phyloP scores from a whole-genome alignment of 2,113 vertebrate genomes.

The Paraplagusia blochii region DNA sequence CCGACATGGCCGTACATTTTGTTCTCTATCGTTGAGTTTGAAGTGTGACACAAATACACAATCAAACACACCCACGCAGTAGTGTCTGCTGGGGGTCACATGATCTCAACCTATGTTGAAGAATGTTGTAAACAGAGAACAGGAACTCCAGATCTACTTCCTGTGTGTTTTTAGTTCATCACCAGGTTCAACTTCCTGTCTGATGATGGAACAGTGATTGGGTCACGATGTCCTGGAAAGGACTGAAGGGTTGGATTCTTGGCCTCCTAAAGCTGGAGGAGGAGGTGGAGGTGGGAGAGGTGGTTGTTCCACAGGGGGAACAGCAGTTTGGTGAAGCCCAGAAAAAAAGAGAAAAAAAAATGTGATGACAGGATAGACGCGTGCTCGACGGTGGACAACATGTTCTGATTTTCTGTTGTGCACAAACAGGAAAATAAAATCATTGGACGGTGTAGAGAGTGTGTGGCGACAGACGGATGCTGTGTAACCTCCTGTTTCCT shows the following conservation, averaged over 20 bases:
- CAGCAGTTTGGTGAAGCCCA: background rate
- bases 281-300: background rate
- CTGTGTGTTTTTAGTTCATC: constrained; percentile 54
- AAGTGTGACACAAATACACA: constrained; percentile 1
- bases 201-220: constrained; percentile 30
- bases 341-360: background rate
- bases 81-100: background rate
- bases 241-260: background rate
- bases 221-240: constrained; percentile 23
- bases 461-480: constrained; percentile 45
- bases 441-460: constrained; percentile 63
- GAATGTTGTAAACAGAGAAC: constrained; percentile 35
- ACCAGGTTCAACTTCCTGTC: constrained; percentile 62
- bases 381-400: constrained; percentile 45
- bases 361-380: background rate
- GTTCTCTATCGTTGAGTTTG: constrained; percentile 8
- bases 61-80: background rate
- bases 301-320: constrained; percentile 24
- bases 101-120: constrained; percentile 6
- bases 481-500: constrained; percentile 63
- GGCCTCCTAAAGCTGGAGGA: constrained; percentile 2
- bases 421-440: constrained; percentile 75
- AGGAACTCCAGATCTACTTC: constrained; percentile 66
- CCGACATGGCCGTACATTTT: constrained; percentile 3
- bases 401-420: constrained; percentile 58